Base-by-base conservation (phyloP, 1,140 invertebrate species). In the Psix sp. region DNA sequence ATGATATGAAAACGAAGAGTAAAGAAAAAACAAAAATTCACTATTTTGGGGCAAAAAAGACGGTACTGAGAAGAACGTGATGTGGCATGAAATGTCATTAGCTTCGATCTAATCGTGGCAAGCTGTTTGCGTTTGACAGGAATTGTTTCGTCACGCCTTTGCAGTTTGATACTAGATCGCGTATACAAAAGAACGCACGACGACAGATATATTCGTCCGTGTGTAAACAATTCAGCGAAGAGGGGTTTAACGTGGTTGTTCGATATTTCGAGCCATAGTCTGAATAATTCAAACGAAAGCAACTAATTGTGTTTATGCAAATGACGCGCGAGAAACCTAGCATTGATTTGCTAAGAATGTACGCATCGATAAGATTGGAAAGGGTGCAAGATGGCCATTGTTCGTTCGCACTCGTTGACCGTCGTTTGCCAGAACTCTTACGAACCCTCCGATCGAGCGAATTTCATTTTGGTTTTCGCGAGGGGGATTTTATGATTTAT, bases 261-360 rank as follows among this genome's bases (percentile, higher is more conserved):
- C 54, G 66, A 76, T 77, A 80, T 74, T 76, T 76, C 67, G 43
- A 49, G 31, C 52, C 54, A 65, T 73, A 52, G 81, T 85, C 79
- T 85, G 82, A 86, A 86, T 86, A 85, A 86, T 86, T 86, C 83
- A 84, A 71, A 85, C 80, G 79, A 79, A 65, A 80, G 76, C 77
- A 81, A 80, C 82, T 86, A 86, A 85, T 84, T 85, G 84, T 86
- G 77, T 85, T 84, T 82, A 86, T 86, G 84, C 80, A 84, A 85
- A 84, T 86, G 52, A 38, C 18, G 33, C 49, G 31, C 17, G 36
- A 60, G 51, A 68, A 71, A 16, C 21, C 33, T 42, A 45, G 60
- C 66, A 74, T 77, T 80, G 83, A 81, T 85, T 84, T 81, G 72
- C 80, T 80, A 80, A 82, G 82, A 80, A 84, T 82, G 77, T 72